phyloP scores from a whole-genome alignment of 2,113 vertebrate species.

The Thryonomys swinderianus region DNA sequence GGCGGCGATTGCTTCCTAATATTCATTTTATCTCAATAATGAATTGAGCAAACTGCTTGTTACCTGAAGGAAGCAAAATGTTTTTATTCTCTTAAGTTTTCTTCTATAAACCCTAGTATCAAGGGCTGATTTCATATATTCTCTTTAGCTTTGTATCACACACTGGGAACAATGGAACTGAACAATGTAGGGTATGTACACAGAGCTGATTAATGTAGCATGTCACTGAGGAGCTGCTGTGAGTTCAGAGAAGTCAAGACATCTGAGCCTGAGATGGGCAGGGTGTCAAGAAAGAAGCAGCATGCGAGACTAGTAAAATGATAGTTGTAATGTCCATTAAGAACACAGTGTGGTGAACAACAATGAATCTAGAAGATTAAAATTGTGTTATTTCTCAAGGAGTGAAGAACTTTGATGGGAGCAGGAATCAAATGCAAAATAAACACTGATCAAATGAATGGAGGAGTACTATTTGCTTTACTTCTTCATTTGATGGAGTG shows the following conservation, averaged over 20 bases:
- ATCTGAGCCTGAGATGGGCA: too few relatives aligned
- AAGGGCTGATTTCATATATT: neutral
- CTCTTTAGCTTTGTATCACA: neutral
- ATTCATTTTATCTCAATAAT: neutral
- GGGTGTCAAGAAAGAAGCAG: neutral
- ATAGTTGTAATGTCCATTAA: neutral
- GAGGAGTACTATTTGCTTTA: neutral
- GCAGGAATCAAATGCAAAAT: neutral
- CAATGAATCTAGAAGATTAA: neutral
- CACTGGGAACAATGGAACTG: neutral
- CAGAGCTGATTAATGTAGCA: neutral
- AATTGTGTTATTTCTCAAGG: neutral
- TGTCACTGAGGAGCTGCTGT: neutral
- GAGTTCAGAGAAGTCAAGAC: neutral
- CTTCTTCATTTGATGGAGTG: neutral
- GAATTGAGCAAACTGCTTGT: neutral
- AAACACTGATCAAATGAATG: constrained; percentile 25
- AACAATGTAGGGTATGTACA: neutral
- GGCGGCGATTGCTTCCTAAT: neutral
- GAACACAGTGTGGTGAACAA: neutral
- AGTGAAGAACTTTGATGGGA: neutral
- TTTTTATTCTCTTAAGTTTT: neutral
- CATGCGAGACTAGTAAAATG: neutral
- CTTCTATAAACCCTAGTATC: neutral
- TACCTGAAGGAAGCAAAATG: neutral